Evolutionary conservation across 2,888 invertebrate genomes (phyloP).

Genomic region (Oligia strigilis): DNA sequence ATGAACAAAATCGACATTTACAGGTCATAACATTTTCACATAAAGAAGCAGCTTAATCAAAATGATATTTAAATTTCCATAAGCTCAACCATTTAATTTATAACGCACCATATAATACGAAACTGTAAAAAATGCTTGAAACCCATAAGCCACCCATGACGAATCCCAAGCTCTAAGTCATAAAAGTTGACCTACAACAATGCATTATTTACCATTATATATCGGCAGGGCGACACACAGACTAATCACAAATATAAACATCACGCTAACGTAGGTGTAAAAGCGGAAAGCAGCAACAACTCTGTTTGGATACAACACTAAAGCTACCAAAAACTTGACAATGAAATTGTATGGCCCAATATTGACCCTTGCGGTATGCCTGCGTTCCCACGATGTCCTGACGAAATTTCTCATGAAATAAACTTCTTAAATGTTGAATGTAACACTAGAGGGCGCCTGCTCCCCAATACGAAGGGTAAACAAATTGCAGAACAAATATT

Average conservation of each 20-base stretch:
- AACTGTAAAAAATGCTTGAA: conserved; percentile 66
- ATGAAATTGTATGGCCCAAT: conserved; percentile 84
- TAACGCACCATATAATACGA: conserved; percentile 62
- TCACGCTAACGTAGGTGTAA: conserved; percentile 86
- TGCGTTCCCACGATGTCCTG: conserved; percentile 88
- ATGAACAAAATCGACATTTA: conserved; percentile 11
- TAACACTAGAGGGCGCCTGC: conserved; percentile 84
- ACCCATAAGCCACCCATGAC: conserved; percentile 87
- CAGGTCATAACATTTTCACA: conserved; percentile 4
- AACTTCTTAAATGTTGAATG: conserved; percentile 76
- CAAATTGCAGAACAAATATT: conserved; percentile 88
- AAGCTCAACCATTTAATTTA: conserved; percentile 58
- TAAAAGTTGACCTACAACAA: conserved; percentile 89
- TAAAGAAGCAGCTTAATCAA: conserved; percentile 35
- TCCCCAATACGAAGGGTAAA: conserved; percentile 75
- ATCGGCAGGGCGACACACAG: conserved; percentile 87
- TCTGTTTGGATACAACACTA: conserved; percentile 81
- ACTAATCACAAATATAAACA: conserved; percentile 89
- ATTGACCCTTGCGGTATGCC: conserved; percentile 84
- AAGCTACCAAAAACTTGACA: conserved; percentile 78
- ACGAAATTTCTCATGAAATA: conserved; percentile 84
- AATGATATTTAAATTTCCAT: conserved; percentile 45
- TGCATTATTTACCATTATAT: conserved; percentile 90
- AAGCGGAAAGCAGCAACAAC: conserved; percentile 80
- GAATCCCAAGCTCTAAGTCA: conserved; percentile 83